phyloP scores from a whole-genome alignment of 2,113 vertebrate genomes.

The Poeciliopsis occidentalis region DNA sequence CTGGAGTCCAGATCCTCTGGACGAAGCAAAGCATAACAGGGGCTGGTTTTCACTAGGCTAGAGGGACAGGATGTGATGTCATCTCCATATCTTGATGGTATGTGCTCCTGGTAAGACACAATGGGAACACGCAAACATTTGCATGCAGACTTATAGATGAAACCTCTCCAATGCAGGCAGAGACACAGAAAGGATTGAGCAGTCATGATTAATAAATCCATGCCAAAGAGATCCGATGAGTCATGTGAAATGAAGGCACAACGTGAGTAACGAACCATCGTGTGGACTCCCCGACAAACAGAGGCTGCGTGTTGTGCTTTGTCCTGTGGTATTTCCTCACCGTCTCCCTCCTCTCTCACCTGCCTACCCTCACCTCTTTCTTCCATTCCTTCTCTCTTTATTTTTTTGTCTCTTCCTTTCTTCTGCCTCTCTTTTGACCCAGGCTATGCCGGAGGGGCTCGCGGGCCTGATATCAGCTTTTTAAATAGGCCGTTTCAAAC shows the following conservation, averaged over 20 bases:
- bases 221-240: slow-evolving; percentile 31
- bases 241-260: slow-evolving; percentile 13
- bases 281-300: slow-evolving; percentile 8
- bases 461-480: slow-evolving; percentile 14
- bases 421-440: slow-evolving; percentile 19
- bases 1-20: too few relatives aligned
- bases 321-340: neutral
- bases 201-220: slow-evolving; percentile 22
- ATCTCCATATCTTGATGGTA: neutral
- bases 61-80: neutral
- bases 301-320: slow-evolving; percentile 1
- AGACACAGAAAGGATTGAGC: slow-evolving; percentile 8
- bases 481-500: slow-evolving; percentile 33
- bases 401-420: neutral
- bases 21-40: too few relatives aligned
- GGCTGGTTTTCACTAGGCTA: too few relatives aligned
- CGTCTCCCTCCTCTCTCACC: neutral
- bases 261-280: slow-evolving; percentile 32
- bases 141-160: slow-evolving; percentile 7
- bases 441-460: slow-evolving; percentile 4
- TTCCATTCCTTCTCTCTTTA: neutral
- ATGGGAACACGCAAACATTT: slow-evolving; percentile 2
- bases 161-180: neutral
- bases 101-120: neutral
- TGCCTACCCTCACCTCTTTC: slow-evolving; percentile 5